A percentile compares a stretch with the other conserved stretches of the same genome.
Conservation (phyloP, 2,888 invertebrate genomes). For the Epiperipatus broadwayi region DNA sequence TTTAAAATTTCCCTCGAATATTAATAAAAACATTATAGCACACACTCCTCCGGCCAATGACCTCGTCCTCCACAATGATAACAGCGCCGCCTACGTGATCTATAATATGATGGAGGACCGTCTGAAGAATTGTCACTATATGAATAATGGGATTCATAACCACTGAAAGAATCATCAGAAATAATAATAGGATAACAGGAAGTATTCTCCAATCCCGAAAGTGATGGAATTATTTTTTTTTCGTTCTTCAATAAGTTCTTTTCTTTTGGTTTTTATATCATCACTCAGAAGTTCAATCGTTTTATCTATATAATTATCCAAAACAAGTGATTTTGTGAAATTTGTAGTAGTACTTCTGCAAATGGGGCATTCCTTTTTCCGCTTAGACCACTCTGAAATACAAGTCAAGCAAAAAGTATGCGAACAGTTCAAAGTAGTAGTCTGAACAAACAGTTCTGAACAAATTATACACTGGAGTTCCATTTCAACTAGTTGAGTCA, state of each 20-base stretch:
- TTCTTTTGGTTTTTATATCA: conserved; percentile 39
- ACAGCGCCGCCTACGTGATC: conserved; percentile 42
- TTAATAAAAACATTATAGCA: no score
- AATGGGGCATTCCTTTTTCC: conserved; percentile 48
- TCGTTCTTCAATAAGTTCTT: conserved; percentile 35
- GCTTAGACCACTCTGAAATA: conserved; percentile 47
- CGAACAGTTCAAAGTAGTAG: conserved; percentile 48
- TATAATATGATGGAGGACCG: conserved; percentile 34
- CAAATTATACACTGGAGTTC: conserved; percentile 57
- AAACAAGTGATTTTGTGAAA: conserved; percentile 40
- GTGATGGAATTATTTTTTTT: no score
- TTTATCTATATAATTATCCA: conserved; percentile 52
- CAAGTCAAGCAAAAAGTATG: conserved; percentile 55
- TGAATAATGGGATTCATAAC: not conserved
- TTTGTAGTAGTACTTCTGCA: conserved; percentile 38
- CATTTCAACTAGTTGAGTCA: no score
- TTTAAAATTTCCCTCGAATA: no score
- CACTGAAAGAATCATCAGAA: no score
- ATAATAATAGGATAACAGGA: no score
- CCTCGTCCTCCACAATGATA: conserved; percentile 34
- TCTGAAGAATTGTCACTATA: conserved; percentile 21
- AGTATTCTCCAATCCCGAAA: no score
- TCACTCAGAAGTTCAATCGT: conserved; percentile 42
- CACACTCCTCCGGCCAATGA: conserved; percentile 25
- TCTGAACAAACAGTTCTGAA: conserved; percentile 48